Evolutionary conservation across 2,888 invertebrate species (phyloP), one percentile per base, ranked within the genome.

Genomic region (Iselma pallidipennis): DNA sequence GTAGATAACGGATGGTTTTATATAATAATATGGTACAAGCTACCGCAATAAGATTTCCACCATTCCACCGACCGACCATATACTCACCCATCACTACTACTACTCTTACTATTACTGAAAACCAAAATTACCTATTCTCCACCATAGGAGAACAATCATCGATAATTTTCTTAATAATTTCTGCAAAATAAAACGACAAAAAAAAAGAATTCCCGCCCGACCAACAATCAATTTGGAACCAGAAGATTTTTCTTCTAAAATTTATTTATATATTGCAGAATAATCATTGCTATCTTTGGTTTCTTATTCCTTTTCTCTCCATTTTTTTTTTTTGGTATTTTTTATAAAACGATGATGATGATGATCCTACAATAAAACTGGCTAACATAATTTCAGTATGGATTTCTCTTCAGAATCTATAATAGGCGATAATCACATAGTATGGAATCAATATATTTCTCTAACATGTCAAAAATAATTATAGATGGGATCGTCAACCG

Each of bases 381-480:
- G 66, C 55, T 61, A 53, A 45, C 49, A 65, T 75, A 75, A 75
- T 75, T 74, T 73, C 68, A 70, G 75, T 74, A 72, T 74, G 67
- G 70, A 71, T 74, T 73, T 74, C 74, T 69, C 33, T 14, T 16
- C 71, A 70, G 59, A 72, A 71, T 65, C 68, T 66, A 67, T 74
- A 75, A 75, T 76, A 73, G 71, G 71, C 74, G 70, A 70, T 76
- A 76, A 76, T 75, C 69, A 75, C 70, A 65, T 67, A 71, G 65
- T 73, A 69, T 61, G 58, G 69, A 72, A 71, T 71, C 76, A 71
- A 76, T 76, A 76, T 76, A 75, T 76, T 74, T 76, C 57, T 48
- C 76, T 59, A 61, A 74, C 71, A 74, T 74, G 76, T 76, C 76
- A 75, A 72, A 72, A 69, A 73, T 74, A 75, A 76, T 76, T 72